phyloP scores from a whole-genome alignment of 2,888 invertebrate species.

The Phorcus lineatus region DNA sequence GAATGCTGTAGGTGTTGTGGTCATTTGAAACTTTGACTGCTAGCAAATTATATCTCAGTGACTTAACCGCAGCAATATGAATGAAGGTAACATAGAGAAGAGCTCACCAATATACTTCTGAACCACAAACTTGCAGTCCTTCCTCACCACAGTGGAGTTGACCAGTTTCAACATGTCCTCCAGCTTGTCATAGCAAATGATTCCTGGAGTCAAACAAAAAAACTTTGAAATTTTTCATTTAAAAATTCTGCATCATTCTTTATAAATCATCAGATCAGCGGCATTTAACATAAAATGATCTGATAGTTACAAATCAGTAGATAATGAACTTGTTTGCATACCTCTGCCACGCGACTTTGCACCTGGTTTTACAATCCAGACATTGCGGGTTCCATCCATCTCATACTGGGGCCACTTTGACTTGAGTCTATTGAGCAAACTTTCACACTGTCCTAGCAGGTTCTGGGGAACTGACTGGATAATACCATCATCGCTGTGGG shows the following conservation, averaged over 20 bases:
- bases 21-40: no score
- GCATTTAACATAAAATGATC: no score
- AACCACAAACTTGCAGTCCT: conserved; percentile 84
- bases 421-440: conserved; percentile 81
- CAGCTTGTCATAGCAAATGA: conserved; percentile 88
- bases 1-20: no score
- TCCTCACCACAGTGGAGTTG: conserved; percentile 77
- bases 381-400: conserved; percentile 89
- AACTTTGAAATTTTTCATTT: no score
- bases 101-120: conserved; percentile 93
- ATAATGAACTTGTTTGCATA: no score
- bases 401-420: conserved; percentile 68
- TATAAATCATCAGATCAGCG: no score
- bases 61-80: no score
- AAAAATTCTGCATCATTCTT: no score
- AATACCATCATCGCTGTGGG: conserved; percentile 64
- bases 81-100: background rate
- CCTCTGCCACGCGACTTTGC: conserved; percentile 91
- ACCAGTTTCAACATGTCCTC: conserved; percentile 85
- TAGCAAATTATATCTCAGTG: background rate
- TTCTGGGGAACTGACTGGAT: conserved; percentile 56
- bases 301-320: no score
- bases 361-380: conserved; percentile 97
- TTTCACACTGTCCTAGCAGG: conserved; percentile 75
- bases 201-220: conserved; percentile 79